These are phyloP conservation scores for Onychostruthus taczanowskii DNA, from an alignment of 2,113 vertebrate species.

Conservation along the genomic window DNA sequence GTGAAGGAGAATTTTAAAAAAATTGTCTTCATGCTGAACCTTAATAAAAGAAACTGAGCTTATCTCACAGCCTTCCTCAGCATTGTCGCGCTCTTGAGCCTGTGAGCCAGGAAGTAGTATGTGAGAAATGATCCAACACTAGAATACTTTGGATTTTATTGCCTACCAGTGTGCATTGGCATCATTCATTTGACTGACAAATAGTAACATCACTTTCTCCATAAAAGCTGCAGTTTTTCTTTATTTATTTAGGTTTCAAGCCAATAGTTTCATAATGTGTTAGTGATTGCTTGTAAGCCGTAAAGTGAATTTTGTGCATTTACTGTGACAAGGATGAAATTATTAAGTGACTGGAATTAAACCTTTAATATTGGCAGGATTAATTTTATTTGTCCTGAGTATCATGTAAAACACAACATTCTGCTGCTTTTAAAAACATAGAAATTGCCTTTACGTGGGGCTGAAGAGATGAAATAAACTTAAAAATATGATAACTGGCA, in stretches of 20 bases:
- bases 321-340: conserved; percentile 27
- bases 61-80: background rate
- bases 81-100: background rate
- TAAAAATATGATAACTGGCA: background rate
- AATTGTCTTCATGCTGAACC: background rate
- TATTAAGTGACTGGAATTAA: background rate
- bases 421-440: background rate
- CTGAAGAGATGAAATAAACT: background rate
- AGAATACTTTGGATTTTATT: background rate
- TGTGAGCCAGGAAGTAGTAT: background rate
- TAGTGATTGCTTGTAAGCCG: conserved; percentile 14
- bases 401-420: background rate
- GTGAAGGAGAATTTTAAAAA: background rate
- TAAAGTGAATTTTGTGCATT: conserved; percentile 4
- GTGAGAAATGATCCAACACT: background rate
- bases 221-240: conserved; percentile 17
- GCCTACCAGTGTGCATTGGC: background rate
- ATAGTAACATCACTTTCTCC: background rate
- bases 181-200: conserved; percentile 36
- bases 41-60: background rate
- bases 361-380: background rate
- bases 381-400: background rate
- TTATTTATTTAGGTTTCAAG: conserved; percentile 47
- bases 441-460: background rate
- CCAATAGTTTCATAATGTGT: conserved; percentile 24